A percentile compares a stretch with the other conserved stretches of the same genome.
Conservation (phyloP, 2,888 invertebrate genomes). For the Drosophila testacea region DNA sequence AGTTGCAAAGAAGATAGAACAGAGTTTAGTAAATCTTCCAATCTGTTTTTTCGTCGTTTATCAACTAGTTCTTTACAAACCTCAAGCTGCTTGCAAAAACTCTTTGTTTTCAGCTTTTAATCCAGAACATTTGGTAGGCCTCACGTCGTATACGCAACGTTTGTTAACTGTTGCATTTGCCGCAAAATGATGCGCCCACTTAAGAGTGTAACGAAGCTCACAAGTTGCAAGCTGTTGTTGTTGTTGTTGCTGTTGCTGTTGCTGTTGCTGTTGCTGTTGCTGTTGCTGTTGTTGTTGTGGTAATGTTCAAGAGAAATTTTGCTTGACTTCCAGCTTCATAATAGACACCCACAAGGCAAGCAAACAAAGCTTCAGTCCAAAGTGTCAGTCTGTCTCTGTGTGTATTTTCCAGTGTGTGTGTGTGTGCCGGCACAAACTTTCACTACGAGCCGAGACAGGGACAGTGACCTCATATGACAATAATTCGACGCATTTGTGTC, state of each 20-base stretch:
- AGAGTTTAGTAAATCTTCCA: too few relatives aligned
- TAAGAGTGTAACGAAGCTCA: slow-evolving; percentile 47
- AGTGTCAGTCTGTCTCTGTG: slow-evolving; percentile 14
- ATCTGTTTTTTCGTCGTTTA: background rate
- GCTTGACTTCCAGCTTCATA: slow-evolving; percentile 64
- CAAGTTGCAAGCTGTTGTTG: slow-evolving; percentile 34
- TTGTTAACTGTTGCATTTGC: slow-evolving; percentile 35
- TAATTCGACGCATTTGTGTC: slow-evolving; percentile 81
- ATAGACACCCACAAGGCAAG: slow-evolving; percentile 34
- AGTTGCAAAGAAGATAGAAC: too few relatives aligned
- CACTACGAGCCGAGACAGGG: slow-evolving; percentile 65
- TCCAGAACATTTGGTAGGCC: slow-evolving; percentile 7
- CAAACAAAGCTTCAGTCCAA: slow-evolving; percentile 29
- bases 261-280: background rate
- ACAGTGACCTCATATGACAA: slow-evolving; percentile 80
- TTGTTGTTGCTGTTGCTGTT: slow-evolving; percentile 3
- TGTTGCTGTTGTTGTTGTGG: slow-evolving; percentile 29
- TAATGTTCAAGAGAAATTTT: slow-evolving; percentile 51
- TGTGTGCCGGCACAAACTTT: slow-evolving; percentile 60
- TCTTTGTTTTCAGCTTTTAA: slow-evolving; percentile 4
- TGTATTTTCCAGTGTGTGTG: background rate
- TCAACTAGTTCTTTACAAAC: background rate
- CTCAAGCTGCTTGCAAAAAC: slow-evolving; percentile 6
- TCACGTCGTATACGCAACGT: slow-evolving; percentile 49
- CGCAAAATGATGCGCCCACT: slow-evolving; percentile 45